Evolutionary conservation across 2,888 invertebrate species (phyloP).

Genomic region (Mantis religiosa): DNA sequence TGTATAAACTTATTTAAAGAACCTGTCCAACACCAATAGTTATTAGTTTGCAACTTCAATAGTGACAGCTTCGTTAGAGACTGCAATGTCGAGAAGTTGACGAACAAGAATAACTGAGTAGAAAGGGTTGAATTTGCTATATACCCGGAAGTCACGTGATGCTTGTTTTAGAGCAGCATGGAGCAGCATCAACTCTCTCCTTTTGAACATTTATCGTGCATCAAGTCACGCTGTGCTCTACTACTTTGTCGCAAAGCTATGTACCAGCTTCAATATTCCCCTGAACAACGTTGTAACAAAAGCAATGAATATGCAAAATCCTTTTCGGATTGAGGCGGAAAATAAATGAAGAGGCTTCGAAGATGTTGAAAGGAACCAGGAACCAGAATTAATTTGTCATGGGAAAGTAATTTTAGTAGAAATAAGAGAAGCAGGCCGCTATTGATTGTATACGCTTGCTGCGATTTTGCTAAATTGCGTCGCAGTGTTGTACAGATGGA

Average conservation of each 20-base stretch:
- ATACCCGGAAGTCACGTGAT: no score
- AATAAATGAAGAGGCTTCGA: neutral
- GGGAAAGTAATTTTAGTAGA: neutral
- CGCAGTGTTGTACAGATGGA: neutral
- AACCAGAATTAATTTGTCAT: neutral
- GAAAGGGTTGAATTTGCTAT: no score
- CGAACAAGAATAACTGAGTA: no score
- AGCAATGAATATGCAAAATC: neutral
- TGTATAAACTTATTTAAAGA: no score
- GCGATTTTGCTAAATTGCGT: neutral
- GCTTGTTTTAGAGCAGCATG: no score
- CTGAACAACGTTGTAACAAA: neutral
- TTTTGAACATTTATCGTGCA: neutral
- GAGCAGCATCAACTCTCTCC: neutral
- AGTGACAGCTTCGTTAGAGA: no score
- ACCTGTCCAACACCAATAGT: no score
- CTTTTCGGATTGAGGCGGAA: neutral
- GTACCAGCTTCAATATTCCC: neutral
- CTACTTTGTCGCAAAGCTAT: neutral
- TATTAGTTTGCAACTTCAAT: no score
- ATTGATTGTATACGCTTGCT: neutral
- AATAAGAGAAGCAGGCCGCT: neutral
- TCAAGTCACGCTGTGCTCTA: neutral
- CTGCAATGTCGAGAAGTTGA: no score
- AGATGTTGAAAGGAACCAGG: neutral